These are phyloP conservation scores for Acromyrmex echinatior DNA, from an alignment of 1,140 invertebrate species.

Conservation along the genomic window DNA sequence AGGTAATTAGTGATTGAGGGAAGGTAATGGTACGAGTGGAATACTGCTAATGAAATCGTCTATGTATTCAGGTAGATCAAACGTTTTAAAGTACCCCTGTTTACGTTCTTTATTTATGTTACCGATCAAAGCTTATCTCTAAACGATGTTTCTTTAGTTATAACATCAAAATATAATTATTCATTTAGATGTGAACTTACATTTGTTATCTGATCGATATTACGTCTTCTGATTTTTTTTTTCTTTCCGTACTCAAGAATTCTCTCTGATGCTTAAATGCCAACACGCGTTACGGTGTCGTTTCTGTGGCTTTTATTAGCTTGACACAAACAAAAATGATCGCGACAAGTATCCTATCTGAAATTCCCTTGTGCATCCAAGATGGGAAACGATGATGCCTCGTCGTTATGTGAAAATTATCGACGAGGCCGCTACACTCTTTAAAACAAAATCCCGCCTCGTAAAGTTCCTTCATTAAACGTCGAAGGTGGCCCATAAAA, in stretches of 20 bases:
- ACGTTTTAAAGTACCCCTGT: not conserved
- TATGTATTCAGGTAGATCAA: slow-evolving; percentile 42
- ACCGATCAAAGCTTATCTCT: not conserved
- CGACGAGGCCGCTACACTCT: slow-evolving; percentile 80
- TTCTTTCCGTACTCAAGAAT: not conserved
- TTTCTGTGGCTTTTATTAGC: slow-evolving; percentile 21
- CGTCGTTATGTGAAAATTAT: slow-evolving; percentile 81
- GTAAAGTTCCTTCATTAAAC: slow-evolving; percentile 86
- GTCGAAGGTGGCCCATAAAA: slow-evolving; percentile 86
- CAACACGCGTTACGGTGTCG: not conserved
- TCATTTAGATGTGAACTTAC: not conserved
- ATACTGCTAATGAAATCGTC: slow-evolving; percentile 18
- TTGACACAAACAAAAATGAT: slow-evolving; percentile 25
- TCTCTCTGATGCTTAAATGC: not conserved
- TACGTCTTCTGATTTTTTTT: not conserved
- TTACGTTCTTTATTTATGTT: not conserved
- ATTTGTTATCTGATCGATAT: not conserved
- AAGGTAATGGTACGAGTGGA: slow-evolving; percentile 59
- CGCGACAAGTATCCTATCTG: slow-evolving; percentile 27
- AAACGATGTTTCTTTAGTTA: not conserved
- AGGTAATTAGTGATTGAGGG: slow-evolving; percentile 69
- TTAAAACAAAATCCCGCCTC: slow-evolving; percentile 85
- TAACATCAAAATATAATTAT: not conserved
- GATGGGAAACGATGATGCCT: slow-evolving; percentile 41
- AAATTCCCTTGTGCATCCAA: not conserved